Conservation (phyloP, 2,797 vertebrate genomes). For the Dromococcyx pavoninus region DNA sequence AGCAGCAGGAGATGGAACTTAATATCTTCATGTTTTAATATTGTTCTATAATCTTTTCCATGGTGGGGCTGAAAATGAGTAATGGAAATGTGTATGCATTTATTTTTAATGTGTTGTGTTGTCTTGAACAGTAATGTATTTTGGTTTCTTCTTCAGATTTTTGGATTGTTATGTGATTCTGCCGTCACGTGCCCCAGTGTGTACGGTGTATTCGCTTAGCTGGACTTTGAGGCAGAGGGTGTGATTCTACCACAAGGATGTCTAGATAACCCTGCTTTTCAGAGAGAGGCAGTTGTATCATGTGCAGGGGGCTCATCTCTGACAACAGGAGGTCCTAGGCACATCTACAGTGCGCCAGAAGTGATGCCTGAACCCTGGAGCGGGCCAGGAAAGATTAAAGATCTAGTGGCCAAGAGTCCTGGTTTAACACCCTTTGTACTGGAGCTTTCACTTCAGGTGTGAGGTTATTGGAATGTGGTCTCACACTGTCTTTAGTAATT, state of each 20-base stretch:
- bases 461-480: background rate
- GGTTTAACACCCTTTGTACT: background rate
- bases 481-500: background rate
- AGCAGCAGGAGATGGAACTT: background rate
- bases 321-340: background rate
- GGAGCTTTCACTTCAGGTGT: background rate
- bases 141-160: background rate
- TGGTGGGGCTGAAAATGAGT: background rate
- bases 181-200: background rate
- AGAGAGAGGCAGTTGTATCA: background rate
- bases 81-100: background rate
- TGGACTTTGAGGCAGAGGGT: background rate
- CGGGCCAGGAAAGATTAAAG: background rate
- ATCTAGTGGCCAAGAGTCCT: background rate
- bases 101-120: slow-evolving; percentile 3
- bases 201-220: accelerated
- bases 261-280: background rate
- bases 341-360: background rate
- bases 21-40: background rate
- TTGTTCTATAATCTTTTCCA: background rate
- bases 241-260: background rate
- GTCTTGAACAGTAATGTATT: background rate
- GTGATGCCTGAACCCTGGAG: background rate
- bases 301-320: background rate
- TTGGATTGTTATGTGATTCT: background rate